phyloP scores from a whole-genome alignment of 2,888 invertebrate species.

The Parnassius smintheus region DNA sequence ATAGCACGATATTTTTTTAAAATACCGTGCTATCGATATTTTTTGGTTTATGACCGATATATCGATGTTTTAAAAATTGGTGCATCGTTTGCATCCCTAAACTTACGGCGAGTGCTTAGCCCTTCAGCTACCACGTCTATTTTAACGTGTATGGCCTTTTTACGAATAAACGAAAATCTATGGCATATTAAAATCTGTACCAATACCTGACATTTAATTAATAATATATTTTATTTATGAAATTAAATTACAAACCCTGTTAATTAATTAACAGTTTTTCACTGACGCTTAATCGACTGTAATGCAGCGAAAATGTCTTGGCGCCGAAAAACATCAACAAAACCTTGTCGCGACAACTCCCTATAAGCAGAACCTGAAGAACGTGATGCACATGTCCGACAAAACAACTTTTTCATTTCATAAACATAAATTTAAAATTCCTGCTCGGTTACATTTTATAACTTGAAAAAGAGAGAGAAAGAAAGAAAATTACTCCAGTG shows the following conservation, averaged over 20 bases:
- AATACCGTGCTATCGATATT: too few relatives aligned
- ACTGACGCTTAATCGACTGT: conserved; percentile 18
- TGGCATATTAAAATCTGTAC: background rate
- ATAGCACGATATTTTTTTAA: too few relatives aligned
- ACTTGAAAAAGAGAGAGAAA: background rate
- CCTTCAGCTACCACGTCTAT: too few relatives aligned
- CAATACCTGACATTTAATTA: background rate
- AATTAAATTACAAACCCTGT: conserved; percentile 16
- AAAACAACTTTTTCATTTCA: conserved; percentile 25
- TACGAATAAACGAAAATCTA: too few relatives aligned
- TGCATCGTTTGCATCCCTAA: too few relatives aligned
- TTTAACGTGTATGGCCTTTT: too few relatives aligned
- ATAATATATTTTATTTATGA: conserved; percentile 16
- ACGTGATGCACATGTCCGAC: conserved; percentile 20
- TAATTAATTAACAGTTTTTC: conserved; percentile 25
- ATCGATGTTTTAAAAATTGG: too few relatives aligned
- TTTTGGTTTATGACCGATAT: too few relatives aligned
- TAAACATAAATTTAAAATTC: conserved; percentile 27
- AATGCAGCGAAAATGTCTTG: background rate
- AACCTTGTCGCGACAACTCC: conserved; percentile 18
- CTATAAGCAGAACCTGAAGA: conserved; percentile 15
- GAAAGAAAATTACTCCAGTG: too few relatives aligned
- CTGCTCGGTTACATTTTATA: conserved; percentile 15
- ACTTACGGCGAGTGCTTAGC: too few relatives aligned
- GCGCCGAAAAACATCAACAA: conserved; percentile 20